Base-by-base conservation (phyloP, 2,797 vertebrate species). In the Acanthis flammea region DNA sequence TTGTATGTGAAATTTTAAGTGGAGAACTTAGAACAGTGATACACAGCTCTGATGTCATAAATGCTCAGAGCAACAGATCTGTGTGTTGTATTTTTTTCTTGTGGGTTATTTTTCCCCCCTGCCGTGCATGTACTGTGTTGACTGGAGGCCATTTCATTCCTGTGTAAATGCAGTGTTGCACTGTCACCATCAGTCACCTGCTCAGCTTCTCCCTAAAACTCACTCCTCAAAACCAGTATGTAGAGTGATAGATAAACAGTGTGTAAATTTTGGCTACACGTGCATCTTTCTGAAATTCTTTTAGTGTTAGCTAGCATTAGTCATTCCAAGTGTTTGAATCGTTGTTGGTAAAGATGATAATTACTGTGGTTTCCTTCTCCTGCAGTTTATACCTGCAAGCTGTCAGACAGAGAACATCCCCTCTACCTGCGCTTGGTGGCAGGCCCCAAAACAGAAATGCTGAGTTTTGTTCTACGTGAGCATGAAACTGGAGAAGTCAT, bases 401-500 rank as follows among this genome's bases (percentile, higher is more conserved):
- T 99, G 89, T 98, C 99, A 5, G 99, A 99, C 83, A 97, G 97
- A 72, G 99, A 99, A 93, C 98, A 99, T 94, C 99, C 99, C 13
- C 95, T 99, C 85, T 99, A 99, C 90, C 98, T 99, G 78, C 99
- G 99, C 25, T 97, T 99, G 97, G 97, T 99, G 91, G 99, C 99
- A 6, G 99, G 99, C 51, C 99, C 99, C 42, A 97, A 98, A 94
- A 96, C 97, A 53, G 98, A 99, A 95, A 97, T 97, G 5, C 98
- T 99, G 58, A 98, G 99, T 96, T 99, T 99, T 91, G 99, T 99
- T 33, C 98, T 99, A 70, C 98, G 98, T 41, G 99, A 99, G 83
- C 99, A 99, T n/a, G 99, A 99, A 97, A 99, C 98, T 2, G 99
- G 99, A 96, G 99, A 99, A 97, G 99, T 99, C 68, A 97, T 98